Evolutionary conservation across 2,797 vertebrate genomes (phyloP), one percentile per base, ranked within the genome.

Genomic region (Acanthopagrus latus): DNA sequence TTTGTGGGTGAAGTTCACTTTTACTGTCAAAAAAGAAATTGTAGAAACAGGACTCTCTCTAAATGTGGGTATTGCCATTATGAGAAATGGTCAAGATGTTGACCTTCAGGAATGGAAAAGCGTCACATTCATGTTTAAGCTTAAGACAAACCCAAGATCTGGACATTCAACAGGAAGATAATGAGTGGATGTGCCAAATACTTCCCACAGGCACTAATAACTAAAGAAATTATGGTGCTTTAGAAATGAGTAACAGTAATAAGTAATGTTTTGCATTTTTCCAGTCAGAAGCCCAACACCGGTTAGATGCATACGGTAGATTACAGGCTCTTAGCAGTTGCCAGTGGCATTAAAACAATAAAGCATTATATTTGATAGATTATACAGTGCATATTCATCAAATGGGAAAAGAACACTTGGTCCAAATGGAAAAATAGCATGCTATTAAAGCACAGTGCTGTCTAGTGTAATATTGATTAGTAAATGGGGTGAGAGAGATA

Each of bases 171-270:
- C 43, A 77, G 64, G 81, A 82, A 85, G 82, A 80, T 82, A 74
- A 85, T 51, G 29, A 82, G 75, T 60, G 44, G 64, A 81, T 78
- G 78, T 85, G 84, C 43, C 74, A 83, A 81, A 86, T 82, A 86
- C 71, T 78, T 63, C 64, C 76, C 74, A 80, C 23, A 43, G 82
- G 77, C 83, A 85, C 64, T 69, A 85, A 83, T 87, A 87, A 87
- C 74, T 74, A 47, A 79, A 80, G 83, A 74, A 84, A 84, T 88
- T 76, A 82, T 76, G 56, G 57, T 72, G 55, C 54, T 85, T 81
- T 55, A 87, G 74, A 88, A 91, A 91, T 83, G 62, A 91, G 74
- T 86, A 88, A 82, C 75, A 81, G 65, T 86, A 91, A 91, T 91
- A 81, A 90, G 85, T 88, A 69, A 90, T 87, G 76, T 80, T 83